phyloP scores from a whole-genome alignment of 2,113 vertebrate genomes.

The Lepus europaeus region DNA sequence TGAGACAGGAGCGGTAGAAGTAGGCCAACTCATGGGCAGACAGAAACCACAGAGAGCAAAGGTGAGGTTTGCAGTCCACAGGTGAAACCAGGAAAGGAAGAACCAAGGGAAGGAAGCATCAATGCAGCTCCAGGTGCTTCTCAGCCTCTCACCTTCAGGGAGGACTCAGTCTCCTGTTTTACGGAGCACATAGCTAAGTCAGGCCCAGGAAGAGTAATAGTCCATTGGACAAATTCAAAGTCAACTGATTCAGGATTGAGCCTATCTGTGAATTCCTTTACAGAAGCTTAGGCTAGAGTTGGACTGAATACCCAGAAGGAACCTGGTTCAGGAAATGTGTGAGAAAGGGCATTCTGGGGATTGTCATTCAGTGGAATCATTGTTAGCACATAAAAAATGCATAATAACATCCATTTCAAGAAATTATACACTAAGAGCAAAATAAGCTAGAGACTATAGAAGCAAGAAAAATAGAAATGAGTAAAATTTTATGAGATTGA shows the following conservation, averaged over 20 bases:
- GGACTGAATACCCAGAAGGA: background rate
- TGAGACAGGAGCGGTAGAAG: background rate
- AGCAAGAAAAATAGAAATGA: background rate
- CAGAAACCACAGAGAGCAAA: background rate
- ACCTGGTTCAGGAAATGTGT: background rate
- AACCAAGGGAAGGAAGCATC: too few species aligned
- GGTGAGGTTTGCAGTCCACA: background rate
- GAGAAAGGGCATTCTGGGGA: background rate
- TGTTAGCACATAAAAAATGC: background rate
- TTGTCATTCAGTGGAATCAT: background rate
- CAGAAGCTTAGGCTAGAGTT: background rate
- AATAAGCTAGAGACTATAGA: background rate
- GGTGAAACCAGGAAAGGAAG: background rate
- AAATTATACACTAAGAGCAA: background rate
- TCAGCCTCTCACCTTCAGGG: background rate
- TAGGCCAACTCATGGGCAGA: fast-evolving
- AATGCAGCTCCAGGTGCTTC: fast-evolving
- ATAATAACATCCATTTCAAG: background rate
- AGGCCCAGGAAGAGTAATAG: background rate
- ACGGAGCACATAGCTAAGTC: background rate
- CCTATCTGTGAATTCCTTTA: background rate
- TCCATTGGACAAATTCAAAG: background rate
- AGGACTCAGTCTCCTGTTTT: background rate
- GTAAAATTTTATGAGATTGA: background rate
- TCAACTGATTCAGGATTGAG: background rate